A percentile compares a stretch with the other conserved stretches of the same genome.
phyloP scores from a whole-genome alignment of 2,888 invertebrate genomes.

The Drosophila merina region DNA sequence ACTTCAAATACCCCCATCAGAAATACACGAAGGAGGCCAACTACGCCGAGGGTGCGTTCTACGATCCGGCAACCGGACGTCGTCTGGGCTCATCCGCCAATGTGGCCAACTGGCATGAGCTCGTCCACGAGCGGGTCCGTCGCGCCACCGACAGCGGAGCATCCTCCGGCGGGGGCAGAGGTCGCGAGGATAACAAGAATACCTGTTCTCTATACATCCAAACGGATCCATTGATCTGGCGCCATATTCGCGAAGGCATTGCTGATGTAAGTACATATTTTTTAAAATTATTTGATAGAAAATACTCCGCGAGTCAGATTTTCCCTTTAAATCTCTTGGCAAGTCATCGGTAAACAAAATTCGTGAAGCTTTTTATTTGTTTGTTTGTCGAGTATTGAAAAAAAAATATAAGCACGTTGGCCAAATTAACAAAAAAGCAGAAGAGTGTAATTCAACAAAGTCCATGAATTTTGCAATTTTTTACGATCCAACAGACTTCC shows the following conservation, averaged over 20 bases:
- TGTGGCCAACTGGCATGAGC: slow-evolving; percentile 85
- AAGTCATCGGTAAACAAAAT: background rate
- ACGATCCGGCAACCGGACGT: slow-evolving; percentile 80
- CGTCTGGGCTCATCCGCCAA: slow-evolving; percentile 72
- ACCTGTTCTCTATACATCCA: slow-evolving; percentile 98
- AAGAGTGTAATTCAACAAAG: slow-evolving; percentile 48
- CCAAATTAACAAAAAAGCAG: slow-evolving; percentile 58
- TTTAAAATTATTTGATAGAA: background rate
- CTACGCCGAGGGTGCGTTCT: slow-evolving; percentile 80
- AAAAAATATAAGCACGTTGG: slow-evolving; percentile 29
- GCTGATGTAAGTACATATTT: slow-evolving; percentile 88
- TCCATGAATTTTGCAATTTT: slow-evolving; percentile 70
- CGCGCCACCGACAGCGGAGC: slow-evolving; percentile 81
- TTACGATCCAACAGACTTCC: slow-evolving; percentile 61
- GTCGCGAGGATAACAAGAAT: slow-evolving; percentile 90
- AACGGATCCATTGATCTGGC: slow-evolving; percentile 99
- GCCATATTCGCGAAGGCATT: slow-evolving; percentile 93
- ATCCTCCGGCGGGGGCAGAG: slow-evolving; percentile 64
- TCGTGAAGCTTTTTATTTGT: background rate
- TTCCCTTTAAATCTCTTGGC: background rate
- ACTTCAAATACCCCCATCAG: slow-evolving; percentile 86
- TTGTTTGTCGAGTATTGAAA: background rate
- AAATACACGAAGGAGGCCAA: slow-evolving; percentile 93
- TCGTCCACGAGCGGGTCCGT: slow-evolving; percentile 85
- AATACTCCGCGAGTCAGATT: background rate